Conservation (phyloP, 2,888 invertebrate genomes). For the Pogonocherus hispidulus region DNA sequence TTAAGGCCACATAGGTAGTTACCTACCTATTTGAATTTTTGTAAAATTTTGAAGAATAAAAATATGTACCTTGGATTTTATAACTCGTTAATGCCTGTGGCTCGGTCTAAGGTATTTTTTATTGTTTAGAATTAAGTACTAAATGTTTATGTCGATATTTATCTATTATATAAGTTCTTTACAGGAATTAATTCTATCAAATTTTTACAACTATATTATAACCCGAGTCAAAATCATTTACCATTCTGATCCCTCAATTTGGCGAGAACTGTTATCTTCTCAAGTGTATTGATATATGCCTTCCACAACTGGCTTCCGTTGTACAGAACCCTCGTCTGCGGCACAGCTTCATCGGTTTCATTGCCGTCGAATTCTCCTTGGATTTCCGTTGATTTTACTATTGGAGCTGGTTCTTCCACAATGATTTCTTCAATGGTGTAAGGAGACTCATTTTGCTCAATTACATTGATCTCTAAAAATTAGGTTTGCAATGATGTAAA, state of each 20-base stretch:
- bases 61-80: too few species aligned
- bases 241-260: constrained; percentile 74
- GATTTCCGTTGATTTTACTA: constrained; percentile 14
- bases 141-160: too few species aligned
- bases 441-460: background rate
- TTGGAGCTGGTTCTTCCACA: constrained; percentile 30
- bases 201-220: too few species aligned
- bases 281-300: constrained; percentile 72
- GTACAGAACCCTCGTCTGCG: constrained; percentile 72
- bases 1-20: too few species aligned
- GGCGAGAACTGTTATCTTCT: constrained; percentile 70
- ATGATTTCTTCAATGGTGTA: constrained; percentile 30
- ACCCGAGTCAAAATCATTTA: constrained; percentile 61
- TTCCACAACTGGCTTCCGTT: constrained; percentile 85
- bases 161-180: too few species aligned
- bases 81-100: too few species aligned
- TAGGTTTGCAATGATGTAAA: too few species aligned
- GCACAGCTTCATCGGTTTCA: constrained; percentile 33
- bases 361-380: constrained; percentile 11
- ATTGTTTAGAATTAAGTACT: too few species aligned
- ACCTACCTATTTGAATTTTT: too few species aligned
- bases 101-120: too few species aligned
- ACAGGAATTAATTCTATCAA: too few species aligned
- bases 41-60: too few species aligned
- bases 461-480: constrained; percentile 21